Evolutionary conservation across 2,797 vertebrate genomes (phyloP).

Genomic region (Acipenser ruthenus): DNA sequence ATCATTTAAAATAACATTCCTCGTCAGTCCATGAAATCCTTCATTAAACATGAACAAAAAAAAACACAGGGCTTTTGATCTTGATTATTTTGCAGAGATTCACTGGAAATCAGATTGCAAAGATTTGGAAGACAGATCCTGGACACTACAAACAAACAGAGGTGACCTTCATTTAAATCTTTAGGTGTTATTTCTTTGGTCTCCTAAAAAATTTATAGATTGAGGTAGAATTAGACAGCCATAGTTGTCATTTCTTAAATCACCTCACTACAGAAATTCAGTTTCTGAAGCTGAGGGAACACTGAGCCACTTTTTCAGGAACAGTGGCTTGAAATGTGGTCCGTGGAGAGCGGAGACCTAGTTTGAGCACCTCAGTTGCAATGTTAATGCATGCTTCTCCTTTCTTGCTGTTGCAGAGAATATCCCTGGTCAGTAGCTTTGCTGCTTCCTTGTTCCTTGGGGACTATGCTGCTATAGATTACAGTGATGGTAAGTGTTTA

Average conservation of each 20-base stretch:
- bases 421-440: constrained; percentile 91
- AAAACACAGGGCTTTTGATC: background rate
- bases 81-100: constrained; percentile 69
- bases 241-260: no score
- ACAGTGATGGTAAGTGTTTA: constrained; percentile 63
- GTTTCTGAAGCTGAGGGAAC: no score
- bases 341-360: no score
- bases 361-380: no score
- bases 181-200: background rate
- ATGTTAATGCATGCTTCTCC: background rate
- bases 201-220: no score
- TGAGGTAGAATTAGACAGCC: no score
- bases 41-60: no score
- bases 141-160: constrained; percentile 67
- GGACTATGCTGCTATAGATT: constrained; percentile 74
- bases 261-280: no score
- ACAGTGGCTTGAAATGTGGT: no score
- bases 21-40: no score
- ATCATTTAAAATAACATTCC: background rate
- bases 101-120: constrained; percentile 91
- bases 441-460: constrained; percentile 86
- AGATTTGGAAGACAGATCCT: constrained; percentile 63
- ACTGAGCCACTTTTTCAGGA: no score
- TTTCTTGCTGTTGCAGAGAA: constrained; percentile 63
- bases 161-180: constrained; percentile 49